Conservation (phyloP, 2,797 vertebrate species). For the Gallirallus australis region DNA sequence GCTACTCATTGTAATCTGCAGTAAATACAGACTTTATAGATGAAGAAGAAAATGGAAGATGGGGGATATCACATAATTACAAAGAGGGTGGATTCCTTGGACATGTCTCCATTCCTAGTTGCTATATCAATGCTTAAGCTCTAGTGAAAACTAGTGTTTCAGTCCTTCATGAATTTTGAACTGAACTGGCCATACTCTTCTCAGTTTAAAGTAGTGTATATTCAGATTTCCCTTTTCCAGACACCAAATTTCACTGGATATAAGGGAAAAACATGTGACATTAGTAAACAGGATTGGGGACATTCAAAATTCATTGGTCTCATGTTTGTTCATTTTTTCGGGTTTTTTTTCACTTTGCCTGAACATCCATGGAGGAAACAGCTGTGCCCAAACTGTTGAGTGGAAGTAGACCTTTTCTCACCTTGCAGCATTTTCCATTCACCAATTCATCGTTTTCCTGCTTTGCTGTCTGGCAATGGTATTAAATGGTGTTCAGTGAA, state of each 20-base stretch:
- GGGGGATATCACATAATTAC: background rate
- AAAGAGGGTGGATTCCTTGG: background rate
- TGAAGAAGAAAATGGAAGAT: background rate
- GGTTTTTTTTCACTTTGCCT: background rate
- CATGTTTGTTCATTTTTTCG: no score
- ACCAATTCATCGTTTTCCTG: background rate
- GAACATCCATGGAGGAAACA: background rate
- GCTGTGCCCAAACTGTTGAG: background rate
- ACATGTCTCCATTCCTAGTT: background rate
- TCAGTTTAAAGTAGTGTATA: background rate
- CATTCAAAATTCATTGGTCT: background rate
- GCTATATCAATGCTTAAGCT: background rate
- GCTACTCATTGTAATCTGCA: background rate
- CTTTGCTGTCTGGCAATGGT: constrained; percentile 44
- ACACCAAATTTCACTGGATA: background rate
- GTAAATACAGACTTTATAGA: background rate
- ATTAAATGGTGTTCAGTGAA: constrained; percentile 58
- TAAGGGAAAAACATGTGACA: background rate
- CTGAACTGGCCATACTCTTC: background rate
- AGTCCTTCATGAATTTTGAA: background rate
- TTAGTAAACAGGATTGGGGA: background rate
- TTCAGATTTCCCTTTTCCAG: background rate
- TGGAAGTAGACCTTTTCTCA: background rate
- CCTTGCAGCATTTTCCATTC: background rate
- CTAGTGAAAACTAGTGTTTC: background rate